Conservation (phyloP, 1,140 invertebrate species). For the Latrodectus geometricus region DNA sequence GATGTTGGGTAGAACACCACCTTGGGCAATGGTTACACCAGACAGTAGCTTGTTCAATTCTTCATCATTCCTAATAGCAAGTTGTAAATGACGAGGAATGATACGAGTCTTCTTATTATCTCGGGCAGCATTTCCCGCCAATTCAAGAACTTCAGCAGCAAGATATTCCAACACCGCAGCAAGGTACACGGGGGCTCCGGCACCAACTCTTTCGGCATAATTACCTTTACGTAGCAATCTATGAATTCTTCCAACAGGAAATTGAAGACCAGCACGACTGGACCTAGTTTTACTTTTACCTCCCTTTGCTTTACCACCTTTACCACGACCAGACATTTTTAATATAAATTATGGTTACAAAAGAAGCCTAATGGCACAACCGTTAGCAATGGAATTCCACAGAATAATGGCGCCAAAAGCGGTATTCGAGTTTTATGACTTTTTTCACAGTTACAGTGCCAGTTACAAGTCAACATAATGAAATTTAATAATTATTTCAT, state of each 20-base stretch:
- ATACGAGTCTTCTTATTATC: constrained; percentile 77
- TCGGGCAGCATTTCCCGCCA: constrained; percentile 81
- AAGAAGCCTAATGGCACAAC: too few relatives aligned
- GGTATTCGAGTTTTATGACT: too few relatives aligned
- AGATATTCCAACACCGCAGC: constrained; percentile 75
- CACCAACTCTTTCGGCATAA: constrained; percentile 65
- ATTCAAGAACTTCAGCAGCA: constrained; percentile 81
- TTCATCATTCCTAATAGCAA: constrained; percentile 87
- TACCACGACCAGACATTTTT: constrained; percentile 65
- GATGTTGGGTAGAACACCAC: constrained; percentile 84
- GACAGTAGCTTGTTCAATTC: constrained; percentile 82
- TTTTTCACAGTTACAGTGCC: too few relatives aligned
- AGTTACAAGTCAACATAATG: too few relatives aligned
- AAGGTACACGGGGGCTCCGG: constrained; percentile 77
- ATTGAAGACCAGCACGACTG: constrained; percentile 70
- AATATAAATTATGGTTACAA: too few relatives aligned
- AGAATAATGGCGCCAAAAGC: too few relatives aligned
- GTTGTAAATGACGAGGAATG: constrained; percentile 82
- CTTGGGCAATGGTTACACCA: constrained; percentile 84
- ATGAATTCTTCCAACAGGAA: constrained; percentile 72
- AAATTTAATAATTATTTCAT: too few relatives aligned
- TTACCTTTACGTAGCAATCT: constrained; percentile 69
- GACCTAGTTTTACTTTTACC: constrained; percentile 66
- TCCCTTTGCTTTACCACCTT: constrained; percentile 66
- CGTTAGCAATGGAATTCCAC: too few relatives aligned